Base-by-base conservation (phyloP, 2,888 invertebrate species). In the Chloromyia formosa region DNA sequence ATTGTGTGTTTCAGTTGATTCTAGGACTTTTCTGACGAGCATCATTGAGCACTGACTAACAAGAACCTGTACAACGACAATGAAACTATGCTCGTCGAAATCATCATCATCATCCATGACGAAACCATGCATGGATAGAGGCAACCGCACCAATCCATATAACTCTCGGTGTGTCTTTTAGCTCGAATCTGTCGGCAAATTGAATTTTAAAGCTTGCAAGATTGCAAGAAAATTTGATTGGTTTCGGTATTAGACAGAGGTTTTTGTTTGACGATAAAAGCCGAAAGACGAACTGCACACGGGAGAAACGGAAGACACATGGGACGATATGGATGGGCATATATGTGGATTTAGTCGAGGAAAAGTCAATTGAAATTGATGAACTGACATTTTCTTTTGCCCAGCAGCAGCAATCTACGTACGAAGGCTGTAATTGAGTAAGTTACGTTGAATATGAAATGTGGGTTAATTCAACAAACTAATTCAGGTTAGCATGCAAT, bases 171-270 rank as follows among this genome's bases (percentile, higher is more conserved):
- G n/a, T n/a, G n/a, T n/a, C n/a, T n/a, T n/a, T n/a, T n/a, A n/a
- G n/a, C n/a, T n/a, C n/a, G n/a, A n/a, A n/a, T 42, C 42, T 9
- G 42, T 9, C 12, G 27, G 22, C n/a, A 27, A 61, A 61, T 61
- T 61, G 27, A 61, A 61, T 61, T 61, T 61, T 61, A 61, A 61
- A 61, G 61, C 61, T 61, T 23, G 16, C 27, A 61, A 27, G 61
- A 61, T 61, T 61, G 61, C 4, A 61, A n/a, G 61, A 61, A 61
- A 61, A 61, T 61, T 22, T 61, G 61, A 61, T 61, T 61, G 61
- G 35, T 27, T 27, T 61, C 27, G 4, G 61, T 27, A 61, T 61
- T 61, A 35, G 61, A 61, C 35, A 22, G n/a, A 22, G 27, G 27
- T 22, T 27, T 61, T 61, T 61, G 61, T 61, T 61, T 61, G 61